These are phyloP conservation scores for Heteromurus nitidus DNA, from an alignment of 2,888 invertebrate species.

Conservation along the genomic window DNA sequence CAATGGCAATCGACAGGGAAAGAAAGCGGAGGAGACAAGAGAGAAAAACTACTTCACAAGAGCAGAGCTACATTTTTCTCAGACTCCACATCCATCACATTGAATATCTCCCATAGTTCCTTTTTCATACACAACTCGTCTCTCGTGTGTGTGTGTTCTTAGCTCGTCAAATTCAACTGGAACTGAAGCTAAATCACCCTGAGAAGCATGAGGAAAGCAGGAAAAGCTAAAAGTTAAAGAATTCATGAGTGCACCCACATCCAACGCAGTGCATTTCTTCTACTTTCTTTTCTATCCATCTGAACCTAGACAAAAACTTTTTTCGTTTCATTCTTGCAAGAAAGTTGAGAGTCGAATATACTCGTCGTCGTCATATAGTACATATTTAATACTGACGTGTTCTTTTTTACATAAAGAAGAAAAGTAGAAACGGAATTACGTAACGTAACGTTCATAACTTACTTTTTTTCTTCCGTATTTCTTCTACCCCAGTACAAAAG, in stretches of 20 bases:
- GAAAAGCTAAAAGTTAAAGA: constrained; percentile 30
- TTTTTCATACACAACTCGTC: too few species aligned
- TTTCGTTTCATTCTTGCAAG: not conserved
- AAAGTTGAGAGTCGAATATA: too few species aligned
- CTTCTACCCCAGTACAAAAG: too few species aligned
- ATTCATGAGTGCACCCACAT: constrained; percentile 53
- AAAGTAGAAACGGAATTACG: constrained; percentile 20
- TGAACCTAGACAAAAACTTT: too few species aligned
- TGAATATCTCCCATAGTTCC: not conserved
- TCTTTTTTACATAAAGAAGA: not conserved
- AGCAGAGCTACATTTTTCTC: not conserved
- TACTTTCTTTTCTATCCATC: not conserved
- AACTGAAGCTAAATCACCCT: constrained; percentile 2
- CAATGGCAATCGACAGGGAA: too few species aligned
- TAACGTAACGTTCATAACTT: constrained; percentile 27
- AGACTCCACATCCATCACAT: constrained; percentile 23
- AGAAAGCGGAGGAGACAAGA: not conserved
- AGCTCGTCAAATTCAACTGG: constrained; percentile 1
- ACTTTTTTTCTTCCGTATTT: constrained; percentile 4
- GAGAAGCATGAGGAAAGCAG: not conserved
- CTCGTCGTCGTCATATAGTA: not conserved
- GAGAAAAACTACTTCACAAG: too few species aligned
- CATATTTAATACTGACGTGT: not conserved
- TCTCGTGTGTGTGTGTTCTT: too few species aligned
- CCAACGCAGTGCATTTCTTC: constrained; percentile 39